A percentile compares a stretch with the other conserved stretches of the same genome.
These are phyloP conservation scores for Crossaster papposus DNA, from an alignment of 53 echinoderm and acorn worm genomes.

Conservation along the genomic window DNA sequence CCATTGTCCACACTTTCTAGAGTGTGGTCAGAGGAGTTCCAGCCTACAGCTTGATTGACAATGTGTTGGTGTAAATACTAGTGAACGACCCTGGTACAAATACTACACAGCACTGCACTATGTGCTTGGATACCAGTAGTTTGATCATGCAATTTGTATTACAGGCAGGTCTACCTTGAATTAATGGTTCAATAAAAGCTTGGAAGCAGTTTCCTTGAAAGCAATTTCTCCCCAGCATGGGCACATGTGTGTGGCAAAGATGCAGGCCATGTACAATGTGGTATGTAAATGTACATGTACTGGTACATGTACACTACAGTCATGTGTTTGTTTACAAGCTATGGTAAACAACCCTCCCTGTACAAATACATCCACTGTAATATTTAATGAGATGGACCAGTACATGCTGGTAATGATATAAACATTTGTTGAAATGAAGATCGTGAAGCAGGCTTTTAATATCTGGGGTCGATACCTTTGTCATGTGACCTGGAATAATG, in stretches of 20 bases:
- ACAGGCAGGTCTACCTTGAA: neutral
- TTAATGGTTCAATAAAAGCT: neutral
- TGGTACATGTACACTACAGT: too few relatives aligned
- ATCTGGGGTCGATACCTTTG: neutral
- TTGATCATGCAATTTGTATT: too few relatives aligned
- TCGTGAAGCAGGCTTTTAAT: neutral
- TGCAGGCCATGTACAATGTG: too few relatives aligned
- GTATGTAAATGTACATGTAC: too few relatives aligned
- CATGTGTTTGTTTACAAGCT: too few relatives aligned
- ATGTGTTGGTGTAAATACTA: neutral
- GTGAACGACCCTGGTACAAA: neutral
- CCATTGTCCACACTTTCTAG: neutral
- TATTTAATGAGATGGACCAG: neutral
- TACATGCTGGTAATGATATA: neutral
- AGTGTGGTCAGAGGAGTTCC: neutral
- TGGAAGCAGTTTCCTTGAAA: too few relatives aligned
- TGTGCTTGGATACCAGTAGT: too few relatives aligned
- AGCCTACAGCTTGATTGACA: neutral
- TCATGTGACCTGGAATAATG: too few relatives aligned
- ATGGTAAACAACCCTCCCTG: too few relatives aligned
- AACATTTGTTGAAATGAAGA: neutral
- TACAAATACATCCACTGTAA: too few relatives aligned
- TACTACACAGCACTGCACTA: neutral
- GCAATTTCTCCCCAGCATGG: neutral
- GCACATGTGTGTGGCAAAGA: neutral